Percentiles rank a stretch among this genome's conserved stretches.
Conservation (phyloP, 2,113 vertebrate species). For the Cyanistes caeruleus region DNA sequence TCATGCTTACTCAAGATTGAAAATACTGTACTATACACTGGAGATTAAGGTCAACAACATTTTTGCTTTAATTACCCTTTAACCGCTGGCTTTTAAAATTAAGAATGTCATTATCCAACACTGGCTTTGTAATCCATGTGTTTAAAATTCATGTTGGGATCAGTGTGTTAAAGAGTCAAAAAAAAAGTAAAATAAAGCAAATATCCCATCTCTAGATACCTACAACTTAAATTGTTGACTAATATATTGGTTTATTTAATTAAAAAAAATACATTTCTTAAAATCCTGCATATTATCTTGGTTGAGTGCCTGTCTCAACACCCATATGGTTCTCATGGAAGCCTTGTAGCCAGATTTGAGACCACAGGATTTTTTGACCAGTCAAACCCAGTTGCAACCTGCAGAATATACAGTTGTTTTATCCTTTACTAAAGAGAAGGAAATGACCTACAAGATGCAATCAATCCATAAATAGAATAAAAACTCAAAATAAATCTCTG, state of each 20-base stretch:
- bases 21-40: neutral
- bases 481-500: neutral
- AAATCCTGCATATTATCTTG: neutral
- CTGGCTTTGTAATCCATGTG: neutral
- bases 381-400: neutral
- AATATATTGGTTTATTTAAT: neutral
- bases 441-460: neutral
- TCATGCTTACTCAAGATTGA: neutral
- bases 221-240: neutral
- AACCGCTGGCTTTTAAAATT: neutral
- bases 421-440: neutral
- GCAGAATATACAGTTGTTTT: neutral
- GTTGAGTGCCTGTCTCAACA: neutral
- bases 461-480: neutral
- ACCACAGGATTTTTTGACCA: neutral
- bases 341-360: neutral
- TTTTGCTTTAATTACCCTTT: neutral
- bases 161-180: neutral
- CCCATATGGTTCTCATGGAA: neutral
- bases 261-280: fast-evolving
- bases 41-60: neutral
- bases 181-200: neutral
- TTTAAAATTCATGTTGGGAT: neutral
- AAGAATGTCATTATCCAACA: neutral
- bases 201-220: neutral